Percentiles rank a stretch among this genome's conserved stretches.
Evolutionary conservation across 1,140 invertebrate genomes (phyloP).

Genomic region (Diabrotica virgifera): DNA sequence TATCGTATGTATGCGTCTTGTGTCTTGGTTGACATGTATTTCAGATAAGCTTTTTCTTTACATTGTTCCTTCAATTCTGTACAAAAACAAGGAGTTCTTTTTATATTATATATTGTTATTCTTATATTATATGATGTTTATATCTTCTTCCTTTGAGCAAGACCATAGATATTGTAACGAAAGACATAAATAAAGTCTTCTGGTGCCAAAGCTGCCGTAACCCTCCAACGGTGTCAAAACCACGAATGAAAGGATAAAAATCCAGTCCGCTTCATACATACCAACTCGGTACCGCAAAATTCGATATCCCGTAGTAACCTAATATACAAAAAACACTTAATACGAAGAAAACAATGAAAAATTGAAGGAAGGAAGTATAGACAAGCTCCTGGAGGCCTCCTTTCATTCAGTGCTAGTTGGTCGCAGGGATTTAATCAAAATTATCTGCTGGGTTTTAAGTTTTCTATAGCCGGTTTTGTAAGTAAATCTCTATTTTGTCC

Average conservation of each 20-base stretch:
- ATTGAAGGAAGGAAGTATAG: conserved; percentile 19
- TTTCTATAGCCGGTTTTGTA: conserved; percentile 32
- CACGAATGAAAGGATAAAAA: not conserved
- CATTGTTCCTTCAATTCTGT: too few relatives aligned
- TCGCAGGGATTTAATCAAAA: conserved; percentile 17
- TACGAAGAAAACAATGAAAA: conserved; percentile 21
- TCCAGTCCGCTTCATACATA: not conserved
- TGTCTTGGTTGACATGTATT: too few relatives aligned
- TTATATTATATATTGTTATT: too few relatives aligned
- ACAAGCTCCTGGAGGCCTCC: not conserved
- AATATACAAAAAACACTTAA: conserved; percentile 20
- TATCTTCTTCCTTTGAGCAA: too few relatives aligned
- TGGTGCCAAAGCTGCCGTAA: too few relatives aligned
- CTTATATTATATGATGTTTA: too few relatives aligned
- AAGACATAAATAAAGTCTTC: too few relatives aligned
- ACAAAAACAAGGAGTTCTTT: too few relatives aligned
- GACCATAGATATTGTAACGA: too few relatives aligned
- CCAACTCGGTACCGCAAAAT: conserved; percentile 16
- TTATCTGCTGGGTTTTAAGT: conserved; percentile 31
- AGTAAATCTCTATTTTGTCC: conserved; percentile 37
- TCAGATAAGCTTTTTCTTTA: too few relatives aligned
- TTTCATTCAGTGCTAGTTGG: not conserved
- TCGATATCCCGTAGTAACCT: conserved; percentile 20
- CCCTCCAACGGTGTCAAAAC: too few relatives aligned
- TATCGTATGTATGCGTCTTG: too few relatives aligned